These are phyloP conservation scores for Thumatha senex DNA, from an alignment of 2,888 invertebrate genomes.

Conservation along the genomic window DNA sequence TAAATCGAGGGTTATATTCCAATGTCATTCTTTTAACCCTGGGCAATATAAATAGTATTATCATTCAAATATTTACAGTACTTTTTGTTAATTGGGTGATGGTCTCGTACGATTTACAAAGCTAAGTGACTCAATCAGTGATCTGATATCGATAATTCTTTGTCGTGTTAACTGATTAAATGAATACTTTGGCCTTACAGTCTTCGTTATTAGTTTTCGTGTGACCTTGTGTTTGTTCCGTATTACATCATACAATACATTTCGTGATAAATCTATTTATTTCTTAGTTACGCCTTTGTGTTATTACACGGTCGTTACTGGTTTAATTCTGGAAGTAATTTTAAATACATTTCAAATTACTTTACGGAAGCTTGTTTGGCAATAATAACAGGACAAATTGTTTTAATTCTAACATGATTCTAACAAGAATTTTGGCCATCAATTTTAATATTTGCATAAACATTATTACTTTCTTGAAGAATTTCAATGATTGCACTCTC, in stretches of 20 bases:
- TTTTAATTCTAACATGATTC: constrained; percentile 16
- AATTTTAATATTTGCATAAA: background rate
- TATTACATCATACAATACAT: constrained; percentile 78
- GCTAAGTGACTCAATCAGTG: constrained; percentile 28
- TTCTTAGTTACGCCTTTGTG: constrained; percentile 58
- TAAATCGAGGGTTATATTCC: constrained; percentile 31
- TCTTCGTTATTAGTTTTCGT: constrained; percentile 68
- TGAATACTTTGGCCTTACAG: constrained; percentile 63
- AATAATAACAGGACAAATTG: constrained; percentile 14
- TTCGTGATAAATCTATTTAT: constrained; percentile 52
- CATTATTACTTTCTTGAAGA: background rate
- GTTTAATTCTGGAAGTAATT: constrained; percentile 10
- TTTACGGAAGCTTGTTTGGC: constrained; percentile 27
- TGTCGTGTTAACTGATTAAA: constrained; percentile 38
- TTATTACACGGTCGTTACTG: constrained; percentile 20
- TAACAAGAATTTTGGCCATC: constrained; percentile 9
- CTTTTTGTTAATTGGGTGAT: constrained; percentile 37
- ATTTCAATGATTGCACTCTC: background rate
- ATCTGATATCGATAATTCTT: constrained; percentile 21
- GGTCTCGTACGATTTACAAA: constrained; percentile 14
- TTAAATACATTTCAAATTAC: constrained; percentile 7
- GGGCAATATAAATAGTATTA: constrained; percentile 24
- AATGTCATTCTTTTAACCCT: constrained; percentile 35
- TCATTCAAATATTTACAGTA: constrained; percentile 32
- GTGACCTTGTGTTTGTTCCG: constrained; percentile 73